phyloP scores from a whole-genome alignment of 2,113 vertebrate species.

The Rhabdomys dilectus region DNA sequence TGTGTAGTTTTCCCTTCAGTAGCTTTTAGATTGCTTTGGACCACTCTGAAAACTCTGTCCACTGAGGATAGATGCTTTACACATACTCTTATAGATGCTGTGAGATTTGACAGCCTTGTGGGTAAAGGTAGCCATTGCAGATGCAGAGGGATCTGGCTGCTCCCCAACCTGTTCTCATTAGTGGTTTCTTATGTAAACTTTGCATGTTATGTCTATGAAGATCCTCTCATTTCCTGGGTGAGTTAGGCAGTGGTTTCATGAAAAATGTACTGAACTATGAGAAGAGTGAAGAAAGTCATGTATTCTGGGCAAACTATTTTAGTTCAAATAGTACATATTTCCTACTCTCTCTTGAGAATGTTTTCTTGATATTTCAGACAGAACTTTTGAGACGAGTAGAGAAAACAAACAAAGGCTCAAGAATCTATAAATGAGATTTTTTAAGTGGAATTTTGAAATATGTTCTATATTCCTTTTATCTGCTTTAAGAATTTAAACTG shows the following conservation, averaged over 20 bases:
- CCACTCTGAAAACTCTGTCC: background rate
- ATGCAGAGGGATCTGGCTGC: background rate
- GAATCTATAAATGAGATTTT: constrained; percentile 56
- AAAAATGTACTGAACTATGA: constrained; percentile 20
- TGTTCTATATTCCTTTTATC: constrained; percentile 22
- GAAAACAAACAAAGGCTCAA: constrained; percentile 63
- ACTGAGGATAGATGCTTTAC: background rate
- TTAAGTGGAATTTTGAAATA: background rate
- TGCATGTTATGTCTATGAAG: background rate
- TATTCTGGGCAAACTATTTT: constrained; percentile 50
- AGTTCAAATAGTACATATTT: constrained; percentile 44
- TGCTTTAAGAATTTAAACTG: constrained; percentile 9
- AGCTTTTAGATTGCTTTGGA: background rate
- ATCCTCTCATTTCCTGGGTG: background rate
- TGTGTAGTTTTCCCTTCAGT: background rate
- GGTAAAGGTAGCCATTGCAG: too few species aligned
- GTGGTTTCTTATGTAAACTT: background rate
- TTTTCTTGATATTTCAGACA: constrained; percentile 53
- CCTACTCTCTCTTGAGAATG: constrained; percentile 71
- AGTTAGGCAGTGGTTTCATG: background rate
- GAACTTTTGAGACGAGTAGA: constrained; percentile 52
- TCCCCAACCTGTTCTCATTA: fast-evolving
- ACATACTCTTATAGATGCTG: background rate
- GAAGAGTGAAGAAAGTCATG: background rate
- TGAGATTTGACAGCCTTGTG: fast-evolving